Evolutionary conservation across 1,140 invertebrate species (phyloP), one percentile per base, ranked within the genome.

Genomic region (Stegodyphus mimosarum): DNA sequence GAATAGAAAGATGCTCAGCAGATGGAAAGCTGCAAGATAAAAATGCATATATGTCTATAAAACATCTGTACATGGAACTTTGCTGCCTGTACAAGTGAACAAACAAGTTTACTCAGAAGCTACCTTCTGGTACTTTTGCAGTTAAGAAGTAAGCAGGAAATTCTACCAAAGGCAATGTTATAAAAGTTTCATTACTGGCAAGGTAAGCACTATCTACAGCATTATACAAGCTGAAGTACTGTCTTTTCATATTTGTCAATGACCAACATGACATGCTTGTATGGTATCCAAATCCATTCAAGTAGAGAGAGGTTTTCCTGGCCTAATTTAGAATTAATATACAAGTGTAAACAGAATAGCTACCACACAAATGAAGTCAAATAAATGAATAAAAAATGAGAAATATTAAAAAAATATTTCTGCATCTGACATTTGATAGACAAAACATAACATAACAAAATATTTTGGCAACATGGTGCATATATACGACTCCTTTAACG

Each of bases 401-500:
- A 63, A 83, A 13, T 73, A 75, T 67, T 69, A 74, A 72, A 72
- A 73, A 83, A 75, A 49, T 72, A 69, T 81, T 51, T 70, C 63
- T 76, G n/a, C 63, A 10, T 72, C 52, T 48, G 18, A 52, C 10
- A 69, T 55, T 17, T 63, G 53, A 79, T 18, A 81, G 11, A 72
- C 69, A 81, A 79, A 79, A 70, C 77, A 64, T 49, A 55, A 84
- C 70, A 73, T 49, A 55, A 84, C 70, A 73, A 73, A 64, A 70
- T 77, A 78, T 77, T 85, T 85, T 85, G 83, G 83, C 83, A 77
- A 85, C 83, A 76, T 71, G 17, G 74, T 84, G 83, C 73, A 77
- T 83, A 52, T 84, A 76, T 71, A 84, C 72, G 67, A 84, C 69
- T 78, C 69, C 13, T 63, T 13, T 78, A 72, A 77, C 48, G 75